A percentile compares a stretch with the other conserved stretches of the same genome.
phyloP scores from a whole-genome alignment of 2,113 vertebrate species.

The Monarcha castaneiventris region DNA sequence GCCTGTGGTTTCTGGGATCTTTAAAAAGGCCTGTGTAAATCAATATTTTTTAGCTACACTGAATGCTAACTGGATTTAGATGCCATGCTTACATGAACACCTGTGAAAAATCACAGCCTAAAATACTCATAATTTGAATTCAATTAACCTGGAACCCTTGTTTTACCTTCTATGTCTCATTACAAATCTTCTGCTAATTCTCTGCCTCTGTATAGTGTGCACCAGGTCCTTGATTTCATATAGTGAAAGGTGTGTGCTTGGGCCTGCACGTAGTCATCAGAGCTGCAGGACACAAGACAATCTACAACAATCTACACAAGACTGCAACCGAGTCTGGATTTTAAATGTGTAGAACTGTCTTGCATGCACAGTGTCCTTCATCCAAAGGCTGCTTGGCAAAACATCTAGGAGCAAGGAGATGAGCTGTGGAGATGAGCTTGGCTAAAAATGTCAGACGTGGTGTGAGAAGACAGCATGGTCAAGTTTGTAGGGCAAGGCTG shows the following conservation, averaged over 20 bases:
- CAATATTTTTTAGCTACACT: neutral
- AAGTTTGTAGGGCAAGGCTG: neutral
- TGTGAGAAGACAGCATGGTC: neutral
- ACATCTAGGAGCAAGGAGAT: neutral
- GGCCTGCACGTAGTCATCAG: fast-evolving
- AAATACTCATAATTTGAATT: neutral
- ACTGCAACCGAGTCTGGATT: neutral
- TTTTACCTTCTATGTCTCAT: neutral
- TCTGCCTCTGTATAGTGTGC: neutral
- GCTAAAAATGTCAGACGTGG: neutral
- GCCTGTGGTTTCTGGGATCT: neutral
- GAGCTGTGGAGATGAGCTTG: neutral
- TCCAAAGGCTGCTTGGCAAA: neutral
- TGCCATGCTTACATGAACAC: neutral
- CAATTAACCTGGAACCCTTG: neutral
- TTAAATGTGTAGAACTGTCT: neutral
- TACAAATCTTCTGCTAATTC: neutral
- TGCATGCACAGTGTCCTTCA: neutral
- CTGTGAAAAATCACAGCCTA: neutral
- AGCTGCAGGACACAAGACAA: neutral
- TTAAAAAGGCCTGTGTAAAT: neutral
- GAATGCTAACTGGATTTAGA: neutral
- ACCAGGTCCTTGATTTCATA: neutral
- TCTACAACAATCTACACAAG: too few relatives aligned
- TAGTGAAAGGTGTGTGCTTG: neutral